Evolutionary conservation across 2,797 vertebrate genomes (phyloP), one percentile per base, ranked within the genome.

Genomic region (Gymnothorax javanicus): DNA sequence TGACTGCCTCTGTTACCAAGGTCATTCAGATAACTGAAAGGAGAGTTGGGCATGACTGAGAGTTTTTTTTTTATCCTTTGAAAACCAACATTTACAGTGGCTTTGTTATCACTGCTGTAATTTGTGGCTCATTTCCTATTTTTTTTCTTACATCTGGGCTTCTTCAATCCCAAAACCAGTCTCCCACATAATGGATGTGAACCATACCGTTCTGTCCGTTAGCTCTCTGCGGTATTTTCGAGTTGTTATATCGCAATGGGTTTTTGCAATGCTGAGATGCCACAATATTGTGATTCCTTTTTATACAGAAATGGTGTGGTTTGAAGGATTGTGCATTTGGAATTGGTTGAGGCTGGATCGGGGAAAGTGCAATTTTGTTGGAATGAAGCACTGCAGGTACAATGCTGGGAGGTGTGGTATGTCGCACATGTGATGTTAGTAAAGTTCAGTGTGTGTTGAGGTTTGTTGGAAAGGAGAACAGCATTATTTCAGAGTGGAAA

Each of bases 91-190:
- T 81, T 81, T n/a, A 56, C 77, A 23, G 50, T 56, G 77, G 17
- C 56, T 81, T 81, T 54, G 17, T 81, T 81, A 81, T 81, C 77
- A 81, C 77, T 12, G 50, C n/a, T 56, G 20, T n/a, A 52, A 81
- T 56, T 81, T 81, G 77, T n/a, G 54, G 23, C 77, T 81, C 50
- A 11, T n/a, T 81, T 81, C 13, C 9, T 52, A 56, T 81, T 9
- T 56, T n/a, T 56, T n/a, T 81, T n/a, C 5, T 50, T 17, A 50
- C 73, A 52, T 12, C 73, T 52, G 73, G 73, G 25, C 27, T 77
- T 50, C 73, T 52, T 20, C 33, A 77, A 33, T 52, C 43, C 43
- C 13, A 43, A 33, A 20, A 77, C 27, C 73, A 77, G 15, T 3
- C 73, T 33, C n/a, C 25, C 15, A 20, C 6, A 52, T 3, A 77